Conservation (phyloP, 2,888 invertebrate genomes). For the Mythimna albipuncta region DNA sequence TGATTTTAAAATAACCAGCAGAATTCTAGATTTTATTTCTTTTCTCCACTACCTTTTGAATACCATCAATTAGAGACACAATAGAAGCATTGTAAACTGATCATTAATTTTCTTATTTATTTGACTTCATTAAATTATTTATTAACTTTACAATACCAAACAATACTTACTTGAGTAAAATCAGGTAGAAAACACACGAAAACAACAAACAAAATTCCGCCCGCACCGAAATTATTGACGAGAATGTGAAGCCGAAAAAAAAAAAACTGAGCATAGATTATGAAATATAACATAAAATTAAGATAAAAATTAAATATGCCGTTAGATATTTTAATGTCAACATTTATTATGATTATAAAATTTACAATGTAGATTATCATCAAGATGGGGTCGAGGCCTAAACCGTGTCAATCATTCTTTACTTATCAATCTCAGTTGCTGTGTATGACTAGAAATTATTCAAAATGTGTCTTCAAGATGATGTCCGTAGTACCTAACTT, state of each 20-base stretch:
- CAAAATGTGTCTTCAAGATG: constrained; percentile 23
- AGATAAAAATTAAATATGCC: background rate
- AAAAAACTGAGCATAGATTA: no score
- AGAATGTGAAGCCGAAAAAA: no score
- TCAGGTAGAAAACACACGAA: no score
- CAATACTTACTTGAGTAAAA: no score
- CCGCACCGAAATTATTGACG: no score
- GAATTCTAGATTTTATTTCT: background rate
- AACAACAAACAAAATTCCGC: no score
- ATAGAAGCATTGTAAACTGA: no score
- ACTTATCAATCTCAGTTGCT: constrained; percentile 33
- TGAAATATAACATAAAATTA: no score
- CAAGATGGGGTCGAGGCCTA: constrained; percentile 43
- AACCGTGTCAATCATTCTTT: constrained; percentile 51
- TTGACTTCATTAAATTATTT: background rate
- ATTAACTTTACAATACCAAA: no score
- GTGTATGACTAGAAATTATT: constrained; percentile 22
- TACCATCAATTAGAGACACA: no score
- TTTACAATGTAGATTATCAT: constrained; percentile 12
- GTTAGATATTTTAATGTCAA: constrained; percentile 1
- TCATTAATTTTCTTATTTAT: background rate
- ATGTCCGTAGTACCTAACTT: constrained; percentile 3
- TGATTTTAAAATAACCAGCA: constrained; percentile 22
- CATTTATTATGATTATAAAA: background rate
- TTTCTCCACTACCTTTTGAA: background rate